phyloP scores from a whole-genome alignment of 2,888 invertebrate genomes.

The Fissipunctia ypsillon region DNA sequence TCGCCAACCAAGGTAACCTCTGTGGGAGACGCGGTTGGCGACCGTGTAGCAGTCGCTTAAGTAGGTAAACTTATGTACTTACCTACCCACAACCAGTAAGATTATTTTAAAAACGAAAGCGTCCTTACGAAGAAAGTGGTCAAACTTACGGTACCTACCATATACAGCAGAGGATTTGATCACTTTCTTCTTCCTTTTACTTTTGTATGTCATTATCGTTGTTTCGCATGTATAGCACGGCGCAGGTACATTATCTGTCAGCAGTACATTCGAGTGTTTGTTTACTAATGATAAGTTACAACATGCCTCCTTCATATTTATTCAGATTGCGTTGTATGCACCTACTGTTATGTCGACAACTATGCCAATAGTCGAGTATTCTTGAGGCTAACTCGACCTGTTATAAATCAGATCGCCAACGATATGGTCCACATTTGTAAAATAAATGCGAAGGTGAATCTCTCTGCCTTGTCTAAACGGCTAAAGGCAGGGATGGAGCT shows the following conservation, averaged over 20 bases:
- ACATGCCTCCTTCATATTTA: conserved; percentile 63
- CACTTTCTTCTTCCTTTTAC: conserved; percentile 62
- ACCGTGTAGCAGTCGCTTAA: too few relatives aligned
- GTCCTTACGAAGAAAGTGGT: conserved; percentile 34
- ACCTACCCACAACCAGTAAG: neutral
- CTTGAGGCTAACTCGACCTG: conserved; percentile 2
- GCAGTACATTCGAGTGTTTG: conserved; percentile 61
- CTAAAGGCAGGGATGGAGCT: neutral
- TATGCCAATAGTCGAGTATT: conserved; percentile 45
- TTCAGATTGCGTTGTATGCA: conserved; percentile 63
- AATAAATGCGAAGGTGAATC: neutral
- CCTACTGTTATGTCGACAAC: conserved; percentile 48
- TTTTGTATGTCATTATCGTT: conserved; percentile 47
- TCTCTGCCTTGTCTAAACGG: neutral
- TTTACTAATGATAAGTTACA: conserved; percentile 69
- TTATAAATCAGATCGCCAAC: conserved; percentile 14
- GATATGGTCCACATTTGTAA: neutral
- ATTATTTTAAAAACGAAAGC: conserved; percentile 44
- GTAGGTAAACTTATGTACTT: neutral
- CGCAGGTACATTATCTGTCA: conserved; percentile 48
- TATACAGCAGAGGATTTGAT: conserved; percentile 31
- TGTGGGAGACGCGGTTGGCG: too few relatives aligned
- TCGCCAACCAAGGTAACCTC: too few relatives aligned
- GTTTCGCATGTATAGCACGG: conserved; percentile 53
- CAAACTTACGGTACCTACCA: conserved; percentile 17